Conservation (phyloP, 2,113 vertebrate species). For the Oxygymnocypris stewartii region DNA sequence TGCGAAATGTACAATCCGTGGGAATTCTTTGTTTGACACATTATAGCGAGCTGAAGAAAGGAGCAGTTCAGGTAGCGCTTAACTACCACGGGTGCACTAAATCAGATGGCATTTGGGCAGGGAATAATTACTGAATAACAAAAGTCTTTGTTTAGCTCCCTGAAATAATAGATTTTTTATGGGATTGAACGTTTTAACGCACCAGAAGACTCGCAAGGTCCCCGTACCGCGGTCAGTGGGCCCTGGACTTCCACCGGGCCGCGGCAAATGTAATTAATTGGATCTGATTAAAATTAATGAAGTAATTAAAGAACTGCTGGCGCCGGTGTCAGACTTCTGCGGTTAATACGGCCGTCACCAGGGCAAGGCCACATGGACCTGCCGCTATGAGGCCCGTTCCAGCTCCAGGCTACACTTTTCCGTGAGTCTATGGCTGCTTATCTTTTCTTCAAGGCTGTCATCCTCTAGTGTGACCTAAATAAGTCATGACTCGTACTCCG, state of each 20-base stretch:
- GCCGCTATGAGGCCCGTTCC: background rate
- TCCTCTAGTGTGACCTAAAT: conserved; percentile 46
- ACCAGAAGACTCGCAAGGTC: conserved; percentile 71
- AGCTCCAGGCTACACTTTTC: background rate
- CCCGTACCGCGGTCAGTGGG: conserved; percentile 58
- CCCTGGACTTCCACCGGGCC: conserved; percentile 65
- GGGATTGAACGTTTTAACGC: conserved; percentile 58
- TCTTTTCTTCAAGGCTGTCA: conserved; percentile 41
- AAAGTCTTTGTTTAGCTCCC: conserved; percentile 70
- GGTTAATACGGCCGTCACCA: conserved; percentile 47
- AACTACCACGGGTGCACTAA: conserved; percentile 65
- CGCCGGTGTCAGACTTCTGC: conserved; percentile 60
- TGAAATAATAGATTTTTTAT: conserved; percentile 72
- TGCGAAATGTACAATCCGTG: background rate
- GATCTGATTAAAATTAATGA: conserved; percentile 82
- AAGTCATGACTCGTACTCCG: background rate
- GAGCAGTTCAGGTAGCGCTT: conserved; percentile 54
- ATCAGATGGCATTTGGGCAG: conserved; percentile 57
- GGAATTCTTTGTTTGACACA: background rate
- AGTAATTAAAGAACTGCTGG: conserved; percentile 77
- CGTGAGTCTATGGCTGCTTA: conserved; percentile 16
- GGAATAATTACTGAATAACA: conserved; percentile 72
- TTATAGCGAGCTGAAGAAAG: conserved; percentile 45
- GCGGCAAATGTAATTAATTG: conserved; percentile 76
- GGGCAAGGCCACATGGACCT: conserved; percentile 43